These are phyloP conservation scores for Diglossa brunneiventris DNA, from an alignment of 2,113 vertebrate species.

Conservation along the genomic window DNA sequence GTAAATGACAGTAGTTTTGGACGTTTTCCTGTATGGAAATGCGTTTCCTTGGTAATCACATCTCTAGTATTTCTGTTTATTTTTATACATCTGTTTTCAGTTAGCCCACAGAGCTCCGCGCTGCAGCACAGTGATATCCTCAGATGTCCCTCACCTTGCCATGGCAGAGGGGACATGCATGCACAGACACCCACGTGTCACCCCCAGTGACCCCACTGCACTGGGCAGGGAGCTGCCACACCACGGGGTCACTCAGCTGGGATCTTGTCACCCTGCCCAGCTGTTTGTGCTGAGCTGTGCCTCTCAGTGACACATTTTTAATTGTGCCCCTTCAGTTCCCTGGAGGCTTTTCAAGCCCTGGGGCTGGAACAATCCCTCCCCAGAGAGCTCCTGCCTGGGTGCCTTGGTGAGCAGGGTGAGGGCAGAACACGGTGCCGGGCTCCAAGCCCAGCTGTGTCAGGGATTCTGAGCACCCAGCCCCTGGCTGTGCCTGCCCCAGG, in stretches of 20 bases:
- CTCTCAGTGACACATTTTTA: neutral
- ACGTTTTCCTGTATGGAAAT: constrained; percentile 59
- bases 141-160: constrained; percentile 13
- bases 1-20: constrained; percentile 48
- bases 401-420: neutral
- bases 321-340: neutral
- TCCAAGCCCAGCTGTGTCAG: neutral
- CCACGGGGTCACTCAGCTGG: fast-evolving
- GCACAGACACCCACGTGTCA: fast-evolving
- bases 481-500: neutral
- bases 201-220: fast-evolving
- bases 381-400: neutral
- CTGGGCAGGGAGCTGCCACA: neutral
- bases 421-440: neutral
- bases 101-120: neutral
- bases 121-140: neutral
- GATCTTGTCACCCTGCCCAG: neutral
- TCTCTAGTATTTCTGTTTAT: constrained; percentile 62
- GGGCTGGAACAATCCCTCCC: neutral
- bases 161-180: neutral
- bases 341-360: neutral
- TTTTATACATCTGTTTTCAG: constrained; percentile 54
- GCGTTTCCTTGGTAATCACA: constrained; percentile 68
- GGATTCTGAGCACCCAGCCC: neutral
- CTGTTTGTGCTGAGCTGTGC: neutral